Percentiles rank a stretch among this genome's conserved stretches.
These are phyloP conservation scores for Zalophus californianus DNA, from an alignment of 2,797 vertebrate genomes.

Conservation along the genomic window DNA sequence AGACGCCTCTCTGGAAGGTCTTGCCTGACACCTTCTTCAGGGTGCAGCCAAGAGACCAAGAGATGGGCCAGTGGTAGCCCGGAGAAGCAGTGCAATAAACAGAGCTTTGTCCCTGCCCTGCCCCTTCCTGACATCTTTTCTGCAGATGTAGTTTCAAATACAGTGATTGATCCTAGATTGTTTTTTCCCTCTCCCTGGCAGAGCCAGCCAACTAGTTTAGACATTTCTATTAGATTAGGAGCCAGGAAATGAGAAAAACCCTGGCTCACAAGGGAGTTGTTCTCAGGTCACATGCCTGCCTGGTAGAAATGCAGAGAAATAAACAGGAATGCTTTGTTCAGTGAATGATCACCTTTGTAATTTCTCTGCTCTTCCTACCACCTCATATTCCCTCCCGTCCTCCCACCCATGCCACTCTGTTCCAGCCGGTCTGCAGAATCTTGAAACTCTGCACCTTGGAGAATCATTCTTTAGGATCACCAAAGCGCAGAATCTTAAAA, in stretches of 20 bases:
- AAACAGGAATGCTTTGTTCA: background rate
- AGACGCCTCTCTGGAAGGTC: background rate
- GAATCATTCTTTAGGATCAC: background rate
- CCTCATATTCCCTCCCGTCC: rapidly evolving
- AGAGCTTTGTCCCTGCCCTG: background rate
- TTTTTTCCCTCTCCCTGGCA: constrained; percentile 40
- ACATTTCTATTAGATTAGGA: constrained; percentile 81
- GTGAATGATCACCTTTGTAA: background rate
- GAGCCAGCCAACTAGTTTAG: constrained; percentile 69
- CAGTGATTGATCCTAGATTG: constrained; percentile 58
- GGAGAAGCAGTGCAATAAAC: background rate
- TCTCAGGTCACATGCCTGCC: constrained; percentile 38
- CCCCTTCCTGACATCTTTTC: constrained; percentile 26
- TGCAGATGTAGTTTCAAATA: constrained; percentile 36
- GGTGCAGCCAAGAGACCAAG: background rate
- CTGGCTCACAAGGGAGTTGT: constrained; percentile 62
- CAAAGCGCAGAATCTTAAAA: background rate
- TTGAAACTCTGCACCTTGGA: background rate
- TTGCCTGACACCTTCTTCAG: constrained; percentile 18
- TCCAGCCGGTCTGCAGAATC: rapidly evolving
- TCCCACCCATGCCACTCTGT: background rate
- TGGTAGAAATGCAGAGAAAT: constrained; percentile 37
- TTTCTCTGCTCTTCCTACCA: background rate
- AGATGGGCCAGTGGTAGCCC: background rate
- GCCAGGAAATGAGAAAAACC: constrained; percentile 79